These are phyloP conservation scores for Digitonthophagus gazella DNA, from an alignment of 2,888 invertebrate genomes.

Conservation along the genomic window DNA sequence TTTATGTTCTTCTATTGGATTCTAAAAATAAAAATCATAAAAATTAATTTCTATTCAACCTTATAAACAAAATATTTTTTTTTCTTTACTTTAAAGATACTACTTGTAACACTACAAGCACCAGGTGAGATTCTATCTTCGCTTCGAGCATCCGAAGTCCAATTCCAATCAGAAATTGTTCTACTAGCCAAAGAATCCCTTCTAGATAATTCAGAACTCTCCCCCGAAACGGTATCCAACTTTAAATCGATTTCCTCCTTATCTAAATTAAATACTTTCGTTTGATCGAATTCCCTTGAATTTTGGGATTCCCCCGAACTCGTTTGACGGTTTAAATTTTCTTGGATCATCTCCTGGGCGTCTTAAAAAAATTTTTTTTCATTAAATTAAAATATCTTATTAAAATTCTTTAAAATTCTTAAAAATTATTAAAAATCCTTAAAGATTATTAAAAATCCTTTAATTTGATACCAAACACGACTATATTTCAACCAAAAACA, in stretches of 20 bases:
- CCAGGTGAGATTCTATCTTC: conserved; percentile 47
- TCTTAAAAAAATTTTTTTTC: conserved; percentile 42
- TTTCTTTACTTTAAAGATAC: conserved; percentile 43
- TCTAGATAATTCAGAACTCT: conserved; percentile 40
- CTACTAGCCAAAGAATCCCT: conserved; percentile 46
- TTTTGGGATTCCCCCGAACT: conserved; percentile 46
- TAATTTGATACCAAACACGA: too few relatives aligned
- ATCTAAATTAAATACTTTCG: conserved; percentile 32
- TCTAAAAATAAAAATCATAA: conserved; percentile 40
- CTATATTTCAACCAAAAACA: too few relatives aligned
- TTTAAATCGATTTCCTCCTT: conserved; percentile 50
- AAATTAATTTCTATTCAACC: background rate
- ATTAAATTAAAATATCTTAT: too few relatives aligned
- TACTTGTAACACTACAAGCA: conserved; percentile 43
- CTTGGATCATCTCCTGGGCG: conserved; percentile 34
- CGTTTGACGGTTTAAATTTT: conserved; percentile 40
- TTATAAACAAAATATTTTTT: background rate
- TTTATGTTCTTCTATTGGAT: conserved; percentile 43
- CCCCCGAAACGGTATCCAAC: conserved; percentile 39
- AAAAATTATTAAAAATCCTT: too few relatives aligned
- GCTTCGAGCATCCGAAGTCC: conserved; percentile 37
- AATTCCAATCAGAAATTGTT: conserved; percentile 39
- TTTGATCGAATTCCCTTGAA: conserved; percentile 38
- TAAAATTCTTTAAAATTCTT: too few relatives aligned
- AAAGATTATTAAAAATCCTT: too few relatives aligned